Percentiles rank a stretch among this genome's conserved stretches.
Conservation (phyloP, 1,140 invertebrate species). For the Drosophila nannoptera region DNA sequence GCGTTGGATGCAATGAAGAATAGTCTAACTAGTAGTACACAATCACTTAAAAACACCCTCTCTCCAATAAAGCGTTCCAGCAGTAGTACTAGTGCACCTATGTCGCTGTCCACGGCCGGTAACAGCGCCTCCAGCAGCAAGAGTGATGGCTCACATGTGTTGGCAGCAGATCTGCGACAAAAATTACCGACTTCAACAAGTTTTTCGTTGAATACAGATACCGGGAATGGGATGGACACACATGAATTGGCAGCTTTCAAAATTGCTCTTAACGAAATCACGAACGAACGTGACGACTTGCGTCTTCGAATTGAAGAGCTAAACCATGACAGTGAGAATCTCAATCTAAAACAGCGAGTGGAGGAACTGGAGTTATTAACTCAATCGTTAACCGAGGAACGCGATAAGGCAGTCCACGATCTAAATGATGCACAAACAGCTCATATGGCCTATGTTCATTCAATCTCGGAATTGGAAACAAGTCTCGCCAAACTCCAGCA, state of each 20-base stretch:
- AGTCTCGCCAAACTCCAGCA: conserved; percentile 80
- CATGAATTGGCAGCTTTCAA: conserved; percentile 69
- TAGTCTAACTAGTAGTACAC: conserved; percentile 59
- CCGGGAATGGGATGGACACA: conserved; percentile 37
- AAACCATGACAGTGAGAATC: conserved; percentile 51
- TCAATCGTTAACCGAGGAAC: conserved; percentile 78
- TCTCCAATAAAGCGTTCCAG: conserved; percentile 45
- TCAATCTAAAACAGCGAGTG: conserved; percentile 37
- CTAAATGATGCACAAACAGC: conserved; percentile 51
- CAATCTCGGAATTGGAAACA: conserved; percentile 73
- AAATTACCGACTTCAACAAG: conserved; percentile 49
- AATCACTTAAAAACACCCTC: conserved; percentile 53
- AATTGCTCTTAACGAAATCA: conserved; percentile 68
- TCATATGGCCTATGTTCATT: conserved; percentile 67
- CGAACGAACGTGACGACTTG: conserved; percentile 66
- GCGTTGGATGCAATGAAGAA: conserved; percentile 48
- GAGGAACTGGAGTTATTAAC: conserved; percentile 71
- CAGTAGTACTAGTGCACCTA: conserved; percentile 21
- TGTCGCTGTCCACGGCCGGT: conserved; percentile 28
- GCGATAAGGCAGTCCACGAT: conserved; percentile 70
- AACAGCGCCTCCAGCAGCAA: conserved; percentile 53
- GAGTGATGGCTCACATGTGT: conserved; percentile 46
- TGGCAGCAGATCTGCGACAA: conserved; percentile 43
- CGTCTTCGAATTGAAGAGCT: conserved; percentile 56
- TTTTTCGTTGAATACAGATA: conserved; percentile 36